Evolutionary conservation across 2,113 vertebrate species (phyloP), one percentile per base, ranked within the genome.

Genomic region (Dasypus novemcinctus): DNA sequence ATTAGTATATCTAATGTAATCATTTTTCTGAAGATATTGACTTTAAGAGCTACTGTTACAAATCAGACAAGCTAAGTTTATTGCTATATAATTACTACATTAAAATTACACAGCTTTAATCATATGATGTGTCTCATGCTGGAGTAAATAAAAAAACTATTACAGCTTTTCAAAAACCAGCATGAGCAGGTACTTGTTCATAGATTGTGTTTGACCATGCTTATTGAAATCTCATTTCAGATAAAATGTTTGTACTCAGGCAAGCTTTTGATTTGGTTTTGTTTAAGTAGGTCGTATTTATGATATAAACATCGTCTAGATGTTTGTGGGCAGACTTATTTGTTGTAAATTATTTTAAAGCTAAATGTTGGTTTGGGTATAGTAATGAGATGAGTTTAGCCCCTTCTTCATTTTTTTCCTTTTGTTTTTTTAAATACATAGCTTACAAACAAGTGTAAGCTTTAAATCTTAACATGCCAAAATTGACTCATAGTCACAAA

Each of bases 41-140:
- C 46, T 83, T 93, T 96, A 85, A 25, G 29, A 96, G 63, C 64
- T 93, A 59, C 75, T 52, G 9, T 49, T 76, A 36, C 81, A 81
- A 90, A 91, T 91, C 61, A 96, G 83, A 93, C 92, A 76, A 86
- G 52, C 78, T 41, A 23, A 86, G 61, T 59, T 95, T 96, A 87
- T 52, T 75, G 79, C 90, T 64, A 2, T 87, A 43, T 57, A 96
- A 74, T 98, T 95, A 85, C 20, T 95, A 12, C 33, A 74, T 96
- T 94, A 95, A 96, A 92, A 92, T 96, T 29, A 94, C 43, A 76
- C 59, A 49, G 83, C 63, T 88, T 86, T 94, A 4, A 64, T 89
- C 84, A 43, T 80, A 46, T 81, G 74, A 59, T 38, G 6, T 88
- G 29, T 92, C 71, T 93, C 25, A 93, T 87, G 64, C 21, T 43